A percentile compares a stretch with the other conserved stretches of the same genome.
Evolutionary conservation across 2,797 vertebrate species (phyloP).

Genomic region (Rhodeus uyekii): DNA sequence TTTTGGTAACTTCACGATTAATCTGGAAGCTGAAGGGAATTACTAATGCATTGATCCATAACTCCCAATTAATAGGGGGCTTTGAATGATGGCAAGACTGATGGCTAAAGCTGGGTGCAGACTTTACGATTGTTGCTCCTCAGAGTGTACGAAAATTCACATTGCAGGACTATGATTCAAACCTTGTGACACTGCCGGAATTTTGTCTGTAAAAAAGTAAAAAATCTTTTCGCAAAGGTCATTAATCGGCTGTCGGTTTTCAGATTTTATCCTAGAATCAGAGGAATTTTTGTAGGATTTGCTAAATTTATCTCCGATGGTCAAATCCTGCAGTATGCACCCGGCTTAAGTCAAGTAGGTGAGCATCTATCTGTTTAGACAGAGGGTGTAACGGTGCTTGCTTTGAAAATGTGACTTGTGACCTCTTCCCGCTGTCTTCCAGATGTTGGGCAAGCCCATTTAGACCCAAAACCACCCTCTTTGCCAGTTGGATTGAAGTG

Average conservation of each 20-base stretch:
- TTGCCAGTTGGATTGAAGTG: slow-evolving; percentile 17
- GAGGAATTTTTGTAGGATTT: too few relatives aligned
- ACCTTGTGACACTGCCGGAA: too few relatives aligned
- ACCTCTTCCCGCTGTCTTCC: slow-evolving; percentile 22
- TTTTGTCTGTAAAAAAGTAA: too few relatives aligned
- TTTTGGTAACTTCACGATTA: slow-evolving; percentile 50
- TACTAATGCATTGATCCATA: slow-evolving; percentile 67
- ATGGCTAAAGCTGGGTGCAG: too few relatives aligned
- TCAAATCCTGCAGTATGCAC: too few relatives aligned
- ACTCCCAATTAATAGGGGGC: slow-evolving; percentile 58
- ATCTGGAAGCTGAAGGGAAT: slow-evolving; percentile 49
- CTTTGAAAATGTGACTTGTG: slow-evolving; percentile 30
- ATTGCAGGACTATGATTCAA: too few relatives aligned
- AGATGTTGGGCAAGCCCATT: slow-evolving; percentile 30
- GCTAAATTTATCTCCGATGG: too few relatives aligned
- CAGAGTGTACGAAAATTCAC: too few relatives aligned
- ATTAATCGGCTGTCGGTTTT: too few relatives aligned
- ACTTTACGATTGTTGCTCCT: too few relatives aligned
- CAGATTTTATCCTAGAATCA: too few relatives aligned
- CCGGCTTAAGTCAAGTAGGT: not conserved
- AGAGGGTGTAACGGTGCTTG: slow-evolving; percentile 33
- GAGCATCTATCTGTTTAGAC: slow-evolving; percentile 21
- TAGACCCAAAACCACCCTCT: not conserved
- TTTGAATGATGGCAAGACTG: slow-evolving; percentile 22
- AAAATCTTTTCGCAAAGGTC: too few relatives aligned